phyloP scores from a whole-genome alignment of 2,888 invertebrate genomes.

The Drosophila falleni region DNA sequence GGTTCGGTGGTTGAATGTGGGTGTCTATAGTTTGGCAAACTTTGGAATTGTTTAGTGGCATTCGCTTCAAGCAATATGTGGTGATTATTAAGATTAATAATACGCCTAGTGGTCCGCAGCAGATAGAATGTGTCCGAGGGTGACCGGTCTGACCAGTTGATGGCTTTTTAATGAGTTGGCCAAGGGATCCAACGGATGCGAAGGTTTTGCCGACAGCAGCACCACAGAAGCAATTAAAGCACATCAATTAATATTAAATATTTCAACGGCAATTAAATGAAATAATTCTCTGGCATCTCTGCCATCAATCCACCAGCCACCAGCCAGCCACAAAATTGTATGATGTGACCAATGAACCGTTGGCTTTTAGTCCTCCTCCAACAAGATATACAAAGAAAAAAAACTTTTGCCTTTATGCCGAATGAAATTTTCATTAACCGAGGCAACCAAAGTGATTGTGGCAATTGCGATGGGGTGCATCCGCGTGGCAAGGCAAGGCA shows the following conservation, averaged over 20 bases:
- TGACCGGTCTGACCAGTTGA: slow-evolving; percentile 44
- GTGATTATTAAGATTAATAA: slow-evolving; percentile 79
- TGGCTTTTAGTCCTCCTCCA: slow-evolving; percentile 38
- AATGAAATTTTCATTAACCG: slow-evolving; percentile 79
- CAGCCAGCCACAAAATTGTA: slow-evolving; percentile 55
- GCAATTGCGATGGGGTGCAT: slow-evolving; percentile 32
- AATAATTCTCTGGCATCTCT: slow-evolving; percentile 61
- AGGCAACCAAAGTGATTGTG: slow-evolving; percentile 75
- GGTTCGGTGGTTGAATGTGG: slow-evolving; percentile 11
- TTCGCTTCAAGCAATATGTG: slow-evolving; percentile 64
- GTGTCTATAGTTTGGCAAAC: slow-evolving; percentile 45
- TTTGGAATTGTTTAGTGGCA: slow-evolving; percentile 58
- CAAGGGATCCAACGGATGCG: slow-evolving; percentile 15
- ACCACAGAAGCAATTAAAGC: slow-evolving; percentile 70
- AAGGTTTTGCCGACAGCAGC: not conserved
- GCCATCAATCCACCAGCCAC: slow-evolving; percentile 40
- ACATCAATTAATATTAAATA: slow-evolving; percentile 82
- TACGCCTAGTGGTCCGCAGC: slow-evolving; percentile 30
- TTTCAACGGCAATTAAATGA: slow-evolving; percentile 77
- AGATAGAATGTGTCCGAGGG: not conserved
- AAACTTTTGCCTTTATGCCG: slow-evolving; percentile 61
- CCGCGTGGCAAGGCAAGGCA: slow-evolving; percentile 2
- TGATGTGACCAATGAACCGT: slow-evolving; percentile 39
- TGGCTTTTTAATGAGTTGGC: slow-evolving; percentile 77
- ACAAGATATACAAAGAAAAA: slow-evolving; percentile 20